These are phyloP conservation scores for Hemithea aestivaria DNA, from an alignment of 2,888 invertebrate species.

Conservation along the genomic window DNA sequence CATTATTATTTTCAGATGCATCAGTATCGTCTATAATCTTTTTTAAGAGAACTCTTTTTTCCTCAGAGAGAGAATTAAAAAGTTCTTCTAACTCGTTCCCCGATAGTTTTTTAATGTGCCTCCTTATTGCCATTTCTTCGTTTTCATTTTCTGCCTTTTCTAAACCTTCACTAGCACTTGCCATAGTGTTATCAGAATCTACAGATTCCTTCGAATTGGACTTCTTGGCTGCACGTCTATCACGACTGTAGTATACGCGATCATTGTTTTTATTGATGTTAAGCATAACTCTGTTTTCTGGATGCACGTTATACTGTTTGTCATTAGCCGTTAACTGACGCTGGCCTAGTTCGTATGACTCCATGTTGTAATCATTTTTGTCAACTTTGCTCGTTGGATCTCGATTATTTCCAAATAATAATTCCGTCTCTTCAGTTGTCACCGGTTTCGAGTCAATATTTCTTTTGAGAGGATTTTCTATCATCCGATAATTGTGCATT, in stretches of 20 bases:
- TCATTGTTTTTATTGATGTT: conserved; percentile 36
- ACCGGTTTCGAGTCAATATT: conserved; percentile 26
- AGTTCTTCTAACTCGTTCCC: conserved; percentile 60
- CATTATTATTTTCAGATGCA: conserved; percentile 24
- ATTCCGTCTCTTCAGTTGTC: conserved; percentile 40
- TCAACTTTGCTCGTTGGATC: conserved; percentile 33
- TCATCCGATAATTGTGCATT: conserved; percentile 26
- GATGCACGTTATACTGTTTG: conserved; percentile 35
- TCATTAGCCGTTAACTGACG: conserved; percentile 21
- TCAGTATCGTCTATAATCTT: conserved; percentile 55
- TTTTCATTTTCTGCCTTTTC: conserved; percentile 42
- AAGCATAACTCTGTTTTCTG: conserved; percentile 35
- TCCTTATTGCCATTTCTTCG: conserved; percentile 61
- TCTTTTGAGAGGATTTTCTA: conserved; percentile 32
- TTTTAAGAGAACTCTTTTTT: conserved; percentile 59
- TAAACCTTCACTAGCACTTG: conserved; percentile 26
- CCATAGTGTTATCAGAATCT: conserved; percentile 20
- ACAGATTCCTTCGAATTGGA: conserved; percentile 21
- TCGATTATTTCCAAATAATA: conserved; percentile 39
- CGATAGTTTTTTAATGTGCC: conserved; percentile 61
- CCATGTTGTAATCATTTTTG: conserved; percentile 38
- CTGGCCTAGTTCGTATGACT: conserved; percentile 32
- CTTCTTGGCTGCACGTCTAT: conserved; percentile 45
- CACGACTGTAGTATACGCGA: conserved; percentile 38
- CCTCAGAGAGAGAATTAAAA: conserved; percentile 57